Conservation (phyloP, 2,888 invertebrate species). For the Melanotus villosus region DNA sequence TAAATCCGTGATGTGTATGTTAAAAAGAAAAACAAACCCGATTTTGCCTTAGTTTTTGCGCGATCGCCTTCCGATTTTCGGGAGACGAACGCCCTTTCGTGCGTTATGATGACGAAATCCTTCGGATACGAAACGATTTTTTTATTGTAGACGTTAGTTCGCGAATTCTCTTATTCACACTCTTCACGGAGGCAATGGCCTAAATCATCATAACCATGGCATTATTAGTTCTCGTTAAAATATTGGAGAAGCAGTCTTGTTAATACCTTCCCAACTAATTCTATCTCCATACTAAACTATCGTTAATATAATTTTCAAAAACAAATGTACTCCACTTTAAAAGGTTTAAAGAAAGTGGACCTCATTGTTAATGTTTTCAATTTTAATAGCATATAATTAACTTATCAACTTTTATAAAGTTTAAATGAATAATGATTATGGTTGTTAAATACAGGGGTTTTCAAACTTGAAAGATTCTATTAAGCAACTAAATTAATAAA, state of each 20-base stretch:
- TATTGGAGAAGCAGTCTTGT: slow-evolving; percentile 35
- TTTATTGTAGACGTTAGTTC: slow-evolving; percentile 67
- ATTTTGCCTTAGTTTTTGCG: slow-evolving; percentile 67
- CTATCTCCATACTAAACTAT: no score
- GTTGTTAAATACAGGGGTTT: no score
- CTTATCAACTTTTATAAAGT: no score
- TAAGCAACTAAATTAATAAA: no score
- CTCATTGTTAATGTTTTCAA: no score
- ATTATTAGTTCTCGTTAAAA: slow-evolving; percentile 45
- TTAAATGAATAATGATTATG: no score
- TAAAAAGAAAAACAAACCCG: slow-evolving; percentile 61
- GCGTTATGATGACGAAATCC: slow-evolving; percentile 61
- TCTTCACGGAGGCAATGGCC: slow-evolving; percentile 58
- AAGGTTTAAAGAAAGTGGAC: no score
- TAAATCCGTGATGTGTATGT: slow-evolving; percentile 64
- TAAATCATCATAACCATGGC: slow-evolving; percentile 50
- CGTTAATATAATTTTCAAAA: no score
- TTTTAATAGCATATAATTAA: no score
- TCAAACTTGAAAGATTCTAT: no score
- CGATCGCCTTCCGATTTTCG: slow-evolving; percentile 53
- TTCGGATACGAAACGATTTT: slow-evolving; percentile 65
- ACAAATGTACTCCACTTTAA: no score
- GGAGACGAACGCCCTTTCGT: slow-evolving; percentile 40
- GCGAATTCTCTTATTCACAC: slow-evolving; percentile 62
- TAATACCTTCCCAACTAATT: slow-evolving; percentile 14